Conservation (phyloP, 30 jellyfish, hydroid and myxozoan species). For the Sanderia malayensis region DNA sequence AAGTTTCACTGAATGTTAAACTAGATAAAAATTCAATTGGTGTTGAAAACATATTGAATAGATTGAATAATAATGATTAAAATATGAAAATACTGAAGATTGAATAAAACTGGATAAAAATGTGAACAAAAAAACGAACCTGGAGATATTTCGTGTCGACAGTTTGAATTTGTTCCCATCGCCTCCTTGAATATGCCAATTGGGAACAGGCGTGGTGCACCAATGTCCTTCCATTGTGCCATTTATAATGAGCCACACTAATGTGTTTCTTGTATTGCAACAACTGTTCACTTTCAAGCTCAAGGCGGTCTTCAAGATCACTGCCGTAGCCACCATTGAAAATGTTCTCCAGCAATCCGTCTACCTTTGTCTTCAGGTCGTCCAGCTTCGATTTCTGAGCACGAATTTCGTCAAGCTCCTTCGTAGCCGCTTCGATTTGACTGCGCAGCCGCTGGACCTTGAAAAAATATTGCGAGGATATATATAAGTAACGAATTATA, state of each 20-base stretch:
- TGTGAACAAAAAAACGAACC: slow-evolving; percentile 35
- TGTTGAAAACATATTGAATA: too few species aligned
- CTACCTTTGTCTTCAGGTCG: slow-evolving; percentile 62
- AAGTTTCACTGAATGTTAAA: too few species aligned
- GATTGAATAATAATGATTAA: too few species aligned
- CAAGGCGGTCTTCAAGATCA: slow-evolving; percentile 81
- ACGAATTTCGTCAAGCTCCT: slow-evolving; percentile 23
- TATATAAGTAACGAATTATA: too few species aligned
- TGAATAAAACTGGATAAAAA: too few species aligned
- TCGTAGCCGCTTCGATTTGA: slow-evolving; percentile 33
- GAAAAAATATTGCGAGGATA: too few species aligned
- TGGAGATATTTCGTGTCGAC: slow-evolving; percentile 27
- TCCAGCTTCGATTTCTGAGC: slow-evolving; percentile 20
- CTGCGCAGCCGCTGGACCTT: slow-evolving; percentile 64
- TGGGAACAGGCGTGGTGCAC: slow-evolving; percentile 81
- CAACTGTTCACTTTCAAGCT: slow-evolving; percentile 75
- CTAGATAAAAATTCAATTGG: too few species aligned
- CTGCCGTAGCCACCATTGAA: slow-evolving; percentile 88
- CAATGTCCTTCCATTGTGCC: slow-evolving; percentile 72
- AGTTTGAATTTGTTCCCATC: slow-evolving; percentile 81
- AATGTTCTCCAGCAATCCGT: slow-evolving; percentile 72
- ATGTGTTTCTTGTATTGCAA: slow-evolving; percentile 61
- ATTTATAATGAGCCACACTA: slow-evolving; percentile 69
- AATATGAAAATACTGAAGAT: too few species aligned
- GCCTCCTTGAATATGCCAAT: slow-evolving; percentile 58